A percentile compares a stretch with the other conserved stretches of the same genome.
These are phyloP conservation scores for Pseudomyrmex cubaensis DNA, from an alignment of 1,140 invertebrate species.

Conservation along the genomic window DNA sequence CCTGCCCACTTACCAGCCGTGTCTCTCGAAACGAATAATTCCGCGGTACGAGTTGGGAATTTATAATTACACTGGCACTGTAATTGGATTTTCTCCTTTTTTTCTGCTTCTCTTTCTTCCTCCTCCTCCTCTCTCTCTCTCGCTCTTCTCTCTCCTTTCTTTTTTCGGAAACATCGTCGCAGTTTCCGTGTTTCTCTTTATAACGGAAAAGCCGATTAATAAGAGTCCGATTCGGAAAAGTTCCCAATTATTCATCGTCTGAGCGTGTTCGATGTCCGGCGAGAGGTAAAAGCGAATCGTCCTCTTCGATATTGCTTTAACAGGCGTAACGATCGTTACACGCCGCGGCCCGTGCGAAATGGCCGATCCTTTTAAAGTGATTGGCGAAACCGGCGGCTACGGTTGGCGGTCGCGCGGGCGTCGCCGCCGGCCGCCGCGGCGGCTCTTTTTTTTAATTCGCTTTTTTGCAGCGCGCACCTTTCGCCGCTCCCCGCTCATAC, in stretches of 20 bases:
- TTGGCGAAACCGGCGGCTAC: constrained; percentile 67
- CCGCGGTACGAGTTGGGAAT: constrained; percentile 53
- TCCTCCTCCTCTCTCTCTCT: neutral
- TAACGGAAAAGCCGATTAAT: constrained; percentile 57
- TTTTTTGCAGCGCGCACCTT: constrained; percentile 60
- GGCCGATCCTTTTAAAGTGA: constrained; percentile 74
- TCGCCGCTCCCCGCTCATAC: constrained; percentile 50
- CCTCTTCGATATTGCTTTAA: constrained; percentile 71
- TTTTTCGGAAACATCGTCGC: constrained; percentile 38
- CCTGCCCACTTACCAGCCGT: neutral
- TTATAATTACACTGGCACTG: constrained; percentile 55
- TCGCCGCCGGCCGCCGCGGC: constrained; percentile 27
- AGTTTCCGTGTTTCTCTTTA: constrained; percentile 47
- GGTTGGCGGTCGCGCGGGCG: constrained; percentile 44
- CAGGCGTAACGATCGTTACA: constrained; percentile 71
- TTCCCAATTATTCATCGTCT: constrained; percentile 65
- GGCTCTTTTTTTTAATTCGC: constrained; percentile 73
- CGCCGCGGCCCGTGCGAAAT: constrained; percentile 64
- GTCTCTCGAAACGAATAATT: constrained; percentile 59
- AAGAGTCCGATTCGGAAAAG: constrained; percentile 46
- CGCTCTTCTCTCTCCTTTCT: neutral
- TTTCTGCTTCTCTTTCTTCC: neutral
- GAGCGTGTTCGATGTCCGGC: constrained; percentile 35
- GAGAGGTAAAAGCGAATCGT: constrained; percentile 68
- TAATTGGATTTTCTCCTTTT: constrained; percentile 54